Conservation (phyloP, 2,797 vertebrate genomes). For the Mormyrops boulengeri region DNA sequence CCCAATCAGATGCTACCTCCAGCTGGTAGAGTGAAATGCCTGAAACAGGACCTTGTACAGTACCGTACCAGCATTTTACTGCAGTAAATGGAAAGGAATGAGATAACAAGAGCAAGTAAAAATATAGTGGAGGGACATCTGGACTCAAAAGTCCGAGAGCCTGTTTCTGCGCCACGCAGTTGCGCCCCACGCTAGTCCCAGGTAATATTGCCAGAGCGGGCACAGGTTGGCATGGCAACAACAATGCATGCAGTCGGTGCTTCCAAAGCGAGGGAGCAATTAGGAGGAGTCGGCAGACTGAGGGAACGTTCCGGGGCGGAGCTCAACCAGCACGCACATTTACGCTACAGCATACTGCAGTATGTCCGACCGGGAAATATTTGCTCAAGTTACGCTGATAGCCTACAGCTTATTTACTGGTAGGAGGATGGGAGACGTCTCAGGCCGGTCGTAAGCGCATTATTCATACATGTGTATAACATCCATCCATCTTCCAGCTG, state of each 20-base stretch:
- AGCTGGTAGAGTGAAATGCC: conserved; percentile 66
- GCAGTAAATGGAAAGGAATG: conserved; percentile 63
- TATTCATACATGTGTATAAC: not conserved
- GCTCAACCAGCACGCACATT: conserved; percentile 39
- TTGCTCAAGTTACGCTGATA: not conserved
- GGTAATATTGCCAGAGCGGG: not conserved
- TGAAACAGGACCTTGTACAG: conserved; percentile 43
- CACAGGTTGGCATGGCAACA: conserved; percentile 36
- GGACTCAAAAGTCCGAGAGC: not conserved
- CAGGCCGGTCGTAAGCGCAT: not conserved
- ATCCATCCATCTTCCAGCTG: not conserved
- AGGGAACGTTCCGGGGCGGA: conserved; percentile 28
- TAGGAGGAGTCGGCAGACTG: conserved; percentile 25
- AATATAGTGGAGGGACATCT: not conserved
- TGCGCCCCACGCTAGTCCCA: conserved; percentile 1
- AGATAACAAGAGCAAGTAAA: conserved; percentile 59
- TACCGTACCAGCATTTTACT: conserved; percentile 40
- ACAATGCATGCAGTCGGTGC: conserved; percentile 16
- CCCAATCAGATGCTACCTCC: conserved; percentile 36
- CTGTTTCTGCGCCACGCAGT: not conserved
- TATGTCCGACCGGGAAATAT: conserved; percentile 20
- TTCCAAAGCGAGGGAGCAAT: conserved; percentile 13
- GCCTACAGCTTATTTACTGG: not conserved
- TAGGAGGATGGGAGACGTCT: not conserved
- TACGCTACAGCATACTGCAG: conserved; percentile 21